These are phyloP conservation scores for Decapterus maruadsi DNA, from an alignment of 2,797 vertebrate genomes.

Conservation along the genomic window DNA sequence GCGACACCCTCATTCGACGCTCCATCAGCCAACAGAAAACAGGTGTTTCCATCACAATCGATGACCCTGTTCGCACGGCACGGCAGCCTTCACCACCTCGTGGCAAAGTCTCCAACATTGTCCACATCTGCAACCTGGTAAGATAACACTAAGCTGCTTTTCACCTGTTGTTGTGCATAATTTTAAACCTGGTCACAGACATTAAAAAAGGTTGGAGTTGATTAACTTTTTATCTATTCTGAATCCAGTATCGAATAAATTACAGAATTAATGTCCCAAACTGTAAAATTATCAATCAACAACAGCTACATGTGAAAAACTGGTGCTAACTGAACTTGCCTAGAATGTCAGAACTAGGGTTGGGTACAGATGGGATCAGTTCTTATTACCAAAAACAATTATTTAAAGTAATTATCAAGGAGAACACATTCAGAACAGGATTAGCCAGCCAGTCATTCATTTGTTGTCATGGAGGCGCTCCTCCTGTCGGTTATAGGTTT, in stretches of 20 bases:
- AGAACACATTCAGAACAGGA: too few species aligned
- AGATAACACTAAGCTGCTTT: constrained; percentile 18
- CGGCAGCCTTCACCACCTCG: constrained; percentile 91
- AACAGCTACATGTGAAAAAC: not conserved
- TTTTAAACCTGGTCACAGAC: too few species aligned
- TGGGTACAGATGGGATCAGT: too few species aligned
- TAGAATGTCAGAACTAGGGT: too few species aligned
- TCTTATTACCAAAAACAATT: too few species aligned
- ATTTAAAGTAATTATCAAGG: too few species aligned
- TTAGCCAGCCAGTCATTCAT: not conserved
- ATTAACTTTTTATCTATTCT: not conserved
- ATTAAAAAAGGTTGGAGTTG: not conserved
- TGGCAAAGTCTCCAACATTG: constrained; percentile 90
- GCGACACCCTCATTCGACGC: constrained; percentile 89
- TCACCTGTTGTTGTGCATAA: too few species aligned
- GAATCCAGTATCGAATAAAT: not conserved
- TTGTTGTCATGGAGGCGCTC: not conserved
- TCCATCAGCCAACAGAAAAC: constrained; percentile 94
- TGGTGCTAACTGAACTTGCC: too few species aligned
- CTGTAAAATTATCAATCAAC: not conserved
- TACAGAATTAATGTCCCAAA: not conserved
- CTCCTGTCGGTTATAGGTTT: not conserved
- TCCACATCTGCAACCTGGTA: constrained; percentile 94
- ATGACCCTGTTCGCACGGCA: constrained; percentile 90
- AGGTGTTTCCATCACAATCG: constrained; percentile 92